phyloP scores from a whole-genome alignment of 2,113 vertebrate genomes.

The Jaculus jaculus region DNA sequence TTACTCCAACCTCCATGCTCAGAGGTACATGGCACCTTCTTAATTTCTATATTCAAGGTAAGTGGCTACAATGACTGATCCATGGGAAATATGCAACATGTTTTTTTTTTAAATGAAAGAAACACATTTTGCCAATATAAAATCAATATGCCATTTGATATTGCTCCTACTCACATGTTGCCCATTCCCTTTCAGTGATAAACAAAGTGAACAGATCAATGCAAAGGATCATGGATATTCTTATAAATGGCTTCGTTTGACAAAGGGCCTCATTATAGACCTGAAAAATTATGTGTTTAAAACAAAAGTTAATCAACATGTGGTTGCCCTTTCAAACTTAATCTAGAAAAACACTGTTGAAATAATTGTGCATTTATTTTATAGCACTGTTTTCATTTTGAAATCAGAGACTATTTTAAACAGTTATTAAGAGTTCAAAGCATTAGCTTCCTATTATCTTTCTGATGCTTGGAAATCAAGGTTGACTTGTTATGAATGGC shows the following conservation, averaged over 20 bases:
- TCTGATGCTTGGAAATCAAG: slow-evolving; percentile 10
- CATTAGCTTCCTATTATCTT: background rate
- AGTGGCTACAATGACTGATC: background rate
- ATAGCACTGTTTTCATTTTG: background rate
- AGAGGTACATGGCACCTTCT: background rate
- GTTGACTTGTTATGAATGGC: slow-evolving; percentile 34
- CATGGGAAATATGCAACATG: background rate
- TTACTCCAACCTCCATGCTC: background rate
- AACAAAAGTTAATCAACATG: background rate
- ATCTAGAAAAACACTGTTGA: background rate
- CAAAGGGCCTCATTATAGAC: background rate
- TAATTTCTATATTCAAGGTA: background rate
- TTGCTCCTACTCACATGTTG: background rate
- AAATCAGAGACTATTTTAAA: background rate
- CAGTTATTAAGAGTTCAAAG: background rate
- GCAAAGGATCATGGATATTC: background rate
- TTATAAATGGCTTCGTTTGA: background rate
- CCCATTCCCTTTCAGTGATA: slow-evolving; percentile 17
- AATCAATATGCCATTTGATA: slow-evolving; percentile 22
- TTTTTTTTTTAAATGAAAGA: background rate
- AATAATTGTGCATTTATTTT: background rate
- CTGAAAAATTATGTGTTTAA: background rate
- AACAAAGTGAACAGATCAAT: background rate
- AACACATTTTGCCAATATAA: slow-evolving; percentile 4
- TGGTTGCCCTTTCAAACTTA: background rate